A percentile compares a stretch with the other conserved stretches of the same genome.
phyloP scores from a whole-genome alignment of 2,797 vertebrate species.

The Thripadectes ignobilis region DNA sequence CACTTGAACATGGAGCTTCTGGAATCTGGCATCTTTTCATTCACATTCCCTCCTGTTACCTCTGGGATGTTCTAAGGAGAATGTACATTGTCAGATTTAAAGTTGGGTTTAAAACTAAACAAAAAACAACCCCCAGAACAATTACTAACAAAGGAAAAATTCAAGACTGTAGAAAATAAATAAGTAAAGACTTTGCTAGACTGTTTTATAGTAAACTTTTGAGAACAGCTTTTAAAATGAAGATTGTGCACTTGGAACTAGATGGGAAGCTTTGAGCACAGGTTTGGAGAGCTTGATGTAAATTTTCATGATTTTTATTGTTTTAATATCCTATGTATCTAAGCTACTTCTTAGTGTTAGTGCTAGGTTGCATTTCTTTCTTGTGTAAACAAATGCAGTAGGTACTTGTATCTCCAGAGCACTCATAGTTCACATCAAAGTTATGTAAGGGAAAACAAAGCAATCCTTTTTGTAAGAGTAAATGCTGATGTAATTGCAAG shows the following conservation, averaged over 20 bases:
- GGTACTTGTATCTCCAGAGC: neutral
- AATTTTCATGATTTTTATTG: neutral
- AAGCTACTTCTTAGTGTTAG: neutral
- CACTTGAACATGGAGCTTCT: neutral
- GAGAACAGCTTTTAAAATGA: neutral
- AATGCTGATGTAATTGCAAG: neutral
- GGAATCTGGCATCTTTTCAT: slow-evolving; percentile 10
- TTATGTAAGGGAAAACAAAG: neutral
- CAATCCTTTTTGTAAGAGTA: neutral
- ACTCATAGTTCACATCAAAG: neutral
- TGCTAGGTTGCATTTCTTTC: neutral
- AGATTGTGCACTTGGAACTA: neutral
- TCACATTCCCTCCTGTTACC: neutral
- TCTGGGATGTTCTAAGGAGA: neutral
- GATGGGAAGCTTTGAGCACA: neutral
- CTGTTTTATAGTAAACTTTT: neutral
- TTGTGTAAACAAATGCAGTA: neutral
- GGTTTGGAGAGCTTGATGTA: neutral
- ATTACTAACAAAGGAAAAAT: neutral
- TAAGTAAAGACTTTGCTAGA: neutral
- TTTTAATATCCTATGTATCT: neutral
- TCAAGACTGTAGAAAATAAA: neutral
- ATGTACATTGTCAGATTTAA: neutral
- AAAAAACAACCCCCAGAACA: neutral
- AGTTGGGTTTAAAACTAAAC: neutral